phyloP scores from a whole-genome alignment of 2,888 invertebrate species.

The Drosophila dives region DNA sequence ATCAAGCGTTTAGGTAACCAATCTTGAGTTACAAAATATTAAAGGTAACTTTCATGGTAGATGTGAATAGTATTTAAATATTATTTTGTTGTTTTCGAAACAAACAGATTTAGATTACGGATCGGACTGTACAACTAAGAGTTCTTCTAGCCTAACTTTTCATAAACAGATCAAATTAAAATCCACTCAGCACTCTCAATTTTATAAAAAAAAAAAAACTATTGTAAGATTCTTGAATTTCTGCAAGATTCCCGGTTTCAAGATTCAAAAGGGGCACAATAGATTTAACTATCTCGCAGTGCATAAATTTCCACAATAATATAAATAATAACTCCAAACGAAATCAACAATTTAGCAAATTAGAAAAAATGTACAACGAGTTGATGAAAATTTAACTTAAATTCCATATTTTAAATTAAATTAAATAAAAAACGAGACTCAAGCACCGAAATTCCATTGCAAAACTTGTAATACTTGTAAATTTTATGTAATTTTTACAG shows the following conservation, averaged over 20 bases:
- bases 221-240: not conserved
- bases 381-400: not conserved
- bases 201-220: too few species aligned
- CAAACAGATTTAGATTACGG: not conserved
- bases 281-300: not conserved
- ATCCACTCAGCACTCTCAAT: not conserved
- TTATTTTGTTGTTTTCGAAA: not conserved
- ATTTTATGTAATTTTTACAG: too few species aligned
- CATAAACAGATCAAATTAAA: not conserved
- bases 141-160: not conserved
- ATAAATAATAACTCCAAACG: not conserved
- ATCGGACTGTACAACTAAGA: not conserved
- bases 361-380: too few species aligned
- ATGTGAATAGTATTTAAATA: not conserved
- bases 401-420: not conserved
- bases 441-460: slow-evolving; percentile 6
- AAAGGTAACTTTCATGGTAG: not conserved
- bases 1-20: not conserved
- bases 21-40: not conserved
- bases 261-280: not conserved
- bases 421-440: not conserved
- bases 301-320: not conserved
- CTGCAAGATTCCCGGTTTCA: not conserved
- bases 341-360: too few species aligned
- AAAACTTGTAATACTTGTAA: not conserved